Evolutionary conservation across 2,888 invertebrate species (phyloP).

Genomic region (Eulithis prunata): DNA sequence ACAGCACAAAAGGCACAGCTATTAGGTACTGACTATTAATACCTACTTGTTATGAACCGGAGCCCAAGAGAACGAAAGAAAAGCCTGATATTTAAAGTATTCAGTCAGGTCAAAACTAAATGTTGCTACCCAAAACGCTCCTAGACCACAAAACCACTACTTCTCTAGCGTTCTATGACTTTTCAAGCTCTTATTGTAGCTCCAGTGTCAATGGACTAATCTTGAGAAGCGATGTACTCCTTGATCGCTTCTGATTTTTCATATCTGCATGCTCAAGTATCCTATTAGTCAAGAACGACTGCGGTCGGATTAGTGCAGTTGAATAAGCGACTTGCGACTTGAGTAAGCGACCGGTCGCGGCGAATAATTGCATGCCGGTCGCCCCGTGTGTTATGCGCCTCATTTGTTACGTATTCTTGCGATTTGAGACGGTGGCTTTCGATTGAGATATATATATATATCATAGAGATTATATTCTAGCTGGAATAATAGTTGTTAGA

Average conservation of each 20-base stretch:
- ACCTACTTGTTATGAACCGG: too few relatives aligned
- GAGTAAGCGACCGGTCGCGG: conserved; percentile 57
- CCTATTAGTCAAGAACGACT: conserved; percentile 48
- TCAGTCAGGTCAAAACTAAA: too few relatives aligned
- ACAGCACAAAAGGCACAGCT: too few relatives aligned
- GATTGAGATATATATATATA: too few relatives aligned
- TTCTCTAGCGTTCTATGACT: not conserved
- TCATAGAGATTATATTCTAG: not conserved
- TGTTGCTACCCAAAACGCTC: too few relatives aligned
- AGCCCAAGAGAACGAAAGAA: too few relatives aligned
- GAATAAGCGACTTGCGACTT: conserved; percentile 46
- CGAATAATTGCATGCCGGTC: conserved; percentile 52
- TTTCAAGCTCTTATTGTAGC: not conserved
- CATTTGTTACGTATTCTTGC: conserved; percentile 46
- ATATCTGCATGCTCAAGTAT: conserved; percentile 40
- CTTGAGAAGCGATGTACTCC: conserved; percentile 14
- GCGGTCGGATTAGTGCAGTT: conserved; percentile 39
- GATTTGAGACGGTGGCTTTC: conserved; percentile 29
- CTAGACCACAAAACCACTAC: too few relatives aligned
- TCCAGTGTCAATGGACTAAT: not conserved
- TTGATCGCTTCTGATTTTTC: conserved; percentile 32
- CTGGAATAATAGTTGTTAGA: not conserved
- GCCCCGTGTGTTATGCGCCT: conserved; percentile 45
- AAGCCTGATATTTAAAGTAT: too few relatives aligned
- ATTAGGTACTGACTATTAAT: too few relatives aligned